A percentile compares a stretch with the other conserved stretches of the same genome.
Conservation (phyloP, 1,140 invertebrate species). For the Reticulitermes speratus region DNA sequence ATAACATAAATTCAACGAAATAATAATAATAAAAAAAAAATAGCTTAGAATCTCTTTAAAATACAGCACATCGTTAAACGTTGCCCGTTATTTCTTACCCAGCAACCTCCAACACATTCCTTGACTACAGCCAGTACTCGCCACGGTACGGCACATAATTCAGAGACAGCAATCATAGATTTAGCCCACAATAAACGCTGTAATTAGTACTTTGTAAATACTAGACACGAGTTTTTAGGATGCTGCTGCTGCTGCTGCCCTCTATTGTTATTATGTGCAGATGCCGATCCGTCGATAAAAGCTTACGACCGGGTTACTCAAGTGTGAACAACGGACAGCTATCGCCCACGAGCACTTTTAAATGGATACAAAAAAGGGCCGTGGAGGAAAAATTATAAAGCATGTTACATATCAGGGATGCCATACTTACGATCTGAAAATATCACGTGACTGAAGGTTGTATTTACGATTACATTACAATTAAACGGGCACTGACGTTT, state of each 20-base stretch:
- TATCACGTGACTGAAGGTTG: neutral
- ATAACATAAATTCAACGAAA: neutral
- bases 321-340: neutral
- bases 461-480: neutral
- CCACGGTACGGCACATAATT: neutral
- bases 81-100: too few species aligned
- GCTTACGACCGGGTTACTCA: slow-evolving; percentile 13
- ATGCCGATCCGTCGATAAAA: neutral
- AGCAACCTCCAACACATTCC: neutral
- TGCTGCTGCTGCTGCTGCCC: neutral
- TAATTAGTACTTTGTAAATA: slow-evolving; percentile 20
- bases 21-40: neutral
- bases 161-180: slow-evolving; percentile 3
- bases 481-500: too few species aligned
- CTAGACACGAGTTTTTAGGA: neutral
- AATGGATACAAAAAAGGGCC: neutral
- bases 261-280: neutral
- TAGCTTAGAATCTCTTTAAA: neutral
- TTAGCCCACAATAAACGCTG: slow-evolving; percentile 10
- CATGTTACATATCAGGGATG: neutral
- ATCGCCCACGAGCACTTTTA: neutral
- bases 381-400: neutral
- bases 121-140: neutral
- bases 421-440: neutral
- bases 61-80: neutral